These are phyloP conservation scores for Drosophila ogumai DNA, from an alignment of 1,140 invertebrate species.

Conservation along the genomic window DNA sequence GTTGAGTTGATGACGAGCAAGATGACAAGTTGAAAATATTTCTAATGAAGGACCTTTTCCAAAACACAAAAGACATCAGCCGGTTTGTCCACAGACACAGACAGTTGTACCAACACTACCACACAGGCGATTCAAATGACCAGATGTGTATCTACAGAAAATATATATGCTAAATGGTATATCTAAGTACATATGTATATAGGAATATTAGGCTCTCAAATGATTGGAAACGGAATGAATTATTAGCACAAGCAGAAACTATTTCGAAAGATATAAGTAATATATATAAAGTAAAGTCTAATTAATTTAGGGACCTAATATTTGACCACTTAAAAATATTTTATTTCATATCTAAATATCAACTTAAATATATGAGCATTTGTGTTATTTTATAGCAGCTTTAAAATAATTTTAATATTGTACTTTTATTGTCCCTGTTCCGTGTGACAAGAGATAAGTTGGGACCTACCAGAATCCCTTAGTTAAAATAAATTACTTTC, in stretches of 20 bases:
- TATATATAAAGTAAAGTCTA: no score
- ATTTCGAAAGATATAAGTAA: not conserved
- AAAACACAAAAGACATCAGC: constrained; percentile 68
- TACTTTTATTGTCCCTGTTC: not conserved
- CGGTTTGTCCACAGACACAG: constrained; percentile 22
- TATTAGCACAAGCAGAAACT: no score
- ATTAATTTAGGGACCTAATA: not conserved
- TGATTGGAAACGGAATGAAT: no score
- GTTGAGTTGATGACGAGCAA: constrained; percentile 82
- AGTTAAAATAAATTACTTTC: not conserved
- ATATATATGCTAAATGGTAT: constrained; percentile 2
- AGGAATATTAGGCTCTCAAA: not conserved
- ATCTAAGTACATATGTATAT: not conserved
- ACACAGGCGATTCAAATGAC: constrained; percentile 22
- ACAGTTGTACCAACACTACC: constrained; percentile 8
- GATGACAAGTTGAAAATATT: constrained; percentile 83
- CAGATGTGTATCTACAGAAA: constrained; percentile 9
- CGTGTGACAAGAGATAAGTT: not conserved
- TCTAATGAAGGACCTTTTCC: constrained; percentile 81
- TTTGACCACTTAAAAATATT: not conserved
- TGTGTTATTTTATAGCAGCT: not conserved
- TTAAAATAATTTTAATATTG: not conserved
- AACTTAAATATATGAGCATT: not conserved
- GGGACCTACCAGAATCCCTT: not conserved
- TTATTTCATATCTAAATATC: not conserved